These are phyloP conservation scores for Planococcus citri DNA, from an alignment of 1,140 invertebrate genomes.

Conservation along the genomic window DNA sequence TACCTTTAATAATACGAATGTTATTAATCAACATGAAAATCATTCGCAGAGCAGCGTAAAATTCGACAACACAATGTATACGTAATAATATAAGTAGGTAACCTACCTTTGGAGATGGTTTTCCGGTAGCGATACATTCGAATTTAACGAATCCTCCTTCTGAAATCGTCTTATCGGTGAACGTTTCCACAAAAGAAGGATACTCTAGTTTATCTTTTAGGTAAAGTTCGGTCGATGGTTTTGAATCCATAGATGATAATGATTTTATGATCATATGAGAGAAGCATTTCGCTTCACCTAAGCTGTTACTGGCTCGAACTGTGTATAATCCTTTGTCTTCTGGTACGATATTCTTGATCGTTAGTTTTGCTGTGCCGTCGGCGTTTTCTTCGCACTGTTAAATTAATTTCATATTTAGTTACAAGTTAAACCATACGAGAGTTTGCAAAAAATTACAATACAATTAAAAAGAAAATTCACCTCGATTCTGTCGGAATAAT, in stretches of 20 bases:
- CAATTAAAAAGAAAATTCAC: constrained; percentile 29
- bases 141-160: constrained; percentile 49
- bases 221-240: constrained; percentile 31
- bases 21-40: constrained; percentile 9
- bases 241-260: constrained; percentile 24
- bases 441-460: neutral
- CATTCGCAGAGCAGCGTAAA: neutral
- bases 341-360: constrained; percentile 41
- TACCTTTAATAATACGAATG: constrained; percentile 42
- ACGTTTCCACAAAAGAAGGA: constrained; percentile 52
- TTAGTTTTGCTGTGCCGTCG: constrained; percentile 43
- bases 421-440: neutral
- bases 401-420: constrained; percentile 18
- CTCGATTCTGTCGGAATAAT: constrained; percentile 38
- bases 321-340: constrained; percentile 64
- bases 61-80: neutral
- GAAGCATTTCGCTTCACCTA: constrained; percentile 68
- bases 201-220: constrained; percentile 44
- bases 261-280: constrained; percentile 60
- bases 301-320: constrained; percentile 53
- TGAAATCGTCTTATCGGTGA: constrained; percentile 40
- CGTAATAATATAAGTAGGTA: neutral
- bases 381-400: constrained; percentile 29
- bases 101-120: constrained; percentile 55
- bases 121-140: constrained; percentile 55